Conservation (phyloP, 2,797 vertebrate species). For the Lepus townsendii region DNA sequence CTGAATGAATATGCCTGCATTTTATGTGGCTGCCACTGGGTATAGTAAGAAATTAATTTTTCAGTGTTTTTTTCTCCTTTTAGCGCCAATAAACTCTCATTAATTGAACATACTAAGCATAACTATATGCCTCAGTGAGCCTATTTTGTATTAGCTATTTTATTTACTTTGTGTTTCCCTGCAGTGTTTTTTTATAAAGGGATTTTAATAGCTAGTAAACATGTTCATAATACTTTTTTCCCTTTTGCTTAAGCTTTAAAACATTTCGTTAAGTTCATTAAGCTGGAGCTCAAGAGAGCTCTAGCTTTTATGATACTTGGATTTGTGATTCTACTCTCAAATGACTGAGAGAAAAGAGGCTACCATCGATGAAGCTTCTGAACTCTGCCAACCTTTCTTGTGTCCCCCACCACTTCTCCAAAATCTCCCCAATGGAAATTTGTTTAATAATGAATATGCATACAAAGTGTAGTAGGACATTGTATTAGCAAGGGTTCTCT, state of each 20-base stretch:
- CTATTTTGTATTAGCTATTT: slow-evolving; percentile 65
- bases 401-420: not conserved
- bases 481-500: not conserved
- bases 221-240: slow-evolving; percentile 56
- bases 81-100: slow-evolving; percentile 53
- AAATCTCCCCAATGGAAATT: not conserved
- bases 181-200: slow-evolving; percentile 46
- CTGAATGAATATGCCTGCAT: slow-evolving; percentile 47
- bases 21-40: slow-evolving; percentile 61
- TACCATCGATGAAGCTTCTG: not conserved
- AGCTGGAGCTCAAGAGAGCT: slow-evolving; percentile 29
- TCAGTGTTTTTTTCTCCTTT: slow-evolving; percentile 59
- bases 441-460: not conserved
- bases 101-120: slow-evolving; percentile 65
- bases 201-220: slow-evolving; percentile 60
- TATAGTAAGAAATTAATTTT: slow-evolving; percentile 64
- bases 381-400: not conserved
- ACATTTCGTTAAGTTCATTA: slow-evolving; percentile 69
- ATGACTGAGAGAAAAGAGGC: not conserved
- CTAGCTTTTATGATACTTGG: not conserved
- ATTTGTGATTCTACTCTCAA: slow-evolving; percentile 38
- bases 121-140: slow-evolving; percentile 43
- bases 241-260: slow-evolving; percentile 57
- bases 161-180: slow-evolving; percentile 71
- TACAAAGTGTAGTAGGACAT: not conserved